Base-by-base conservation (phyloP, 2,888 invertebrate genomes). In the Lamproptera curius region DNA sequence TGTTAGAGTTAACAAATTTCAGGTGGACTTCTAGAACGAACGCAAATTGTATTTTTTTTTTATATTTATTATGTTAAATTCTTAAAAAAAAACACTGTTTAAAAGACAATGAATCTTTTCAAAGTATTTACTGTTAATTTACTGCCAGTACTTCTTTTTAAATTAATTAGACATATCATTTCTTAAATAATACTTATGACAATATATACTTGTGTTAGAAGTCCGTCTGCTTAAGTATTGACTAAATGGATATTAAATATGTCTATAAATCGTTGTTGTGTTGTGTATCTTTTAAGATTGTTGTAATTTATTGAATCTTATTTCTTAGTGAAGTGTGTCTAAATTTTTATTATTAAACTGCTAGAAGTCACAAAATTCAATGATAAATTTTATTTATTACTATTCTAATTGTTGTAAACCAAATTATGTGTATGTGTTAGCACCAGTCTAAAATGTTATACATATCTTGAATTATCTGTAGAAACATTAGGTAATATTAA, bases 401-500 rank as follows among this genome's bases (percentile, higher is more conserved):
- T 28, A 23, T 28, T 11, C 34, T 6, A 9, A 11, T 16, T 26
- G 20, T 31, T 47, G 35, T 26, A 39, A 52, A 44, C 16, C 35
- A 47, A 42, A 43, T 35, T 33, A 20, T 17, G 38, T 14, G 31
- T 31, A 16, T 17, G 36, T 44, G 33, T 34, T 48, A 42, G 47
- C 48, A 46, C 39, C 42, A 42, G 45, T 52, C 41, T 51, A 42
- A 60, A 61, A 48, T n/a, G 38, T 42, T 57, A 63, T 70, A 84
- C 83, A 84, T 83, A 84, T 83, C 80, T 74, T 62, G 70, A 65
- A 75, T 81, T 81, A 77, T 76, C 77, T 73, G 65, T 68, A 68
- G 49, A 35, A 28, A 38, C 13, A 17, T 26, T 40, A 36, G 20
- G 11, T 31, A 31, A 14, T 49, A 36, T 40, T 44, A 28, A 20